Conservation (phyloP, 2,888 invertebrate genomes). For the Dascillus cervinus region DNA sequence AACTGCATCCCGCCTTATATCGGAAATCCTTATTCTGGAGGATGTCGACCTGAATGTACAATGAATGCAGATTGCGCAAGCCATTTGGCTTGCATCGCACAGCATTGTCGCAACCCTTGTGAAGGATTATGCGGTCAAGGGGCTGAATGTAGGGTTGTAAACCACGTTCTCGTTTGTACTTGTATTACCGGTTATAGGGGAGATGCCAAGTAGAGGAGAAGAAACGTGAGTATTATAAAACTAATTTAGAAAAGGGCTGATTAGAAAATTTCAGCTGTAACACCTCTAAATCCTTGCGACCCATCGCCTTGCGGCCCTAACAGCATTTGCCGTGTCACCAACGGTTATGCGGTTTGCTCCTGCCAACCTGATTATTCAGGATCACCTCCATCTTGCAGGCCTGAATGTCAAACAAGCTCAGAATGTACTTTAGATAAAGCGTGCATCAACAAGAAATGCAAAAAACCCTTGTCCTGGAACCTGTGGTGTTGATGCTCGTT, state of each 20-base stretch:
- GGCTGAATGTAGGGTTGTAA: constrained; percentile 73
- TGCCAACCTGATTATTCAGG: constrained; percentile 54
- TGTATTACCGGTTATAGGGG: constrained; percentile 71
- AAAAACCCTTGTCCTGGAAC: constrained; percentile 58
- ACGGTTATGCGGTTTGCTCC: constrained; percentile 53
- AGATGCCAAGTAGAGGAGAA: too few species aligned
- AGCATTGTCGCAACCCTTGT: constrained; percentile 81
- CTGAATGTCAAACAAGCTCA: constrained; percentile 52
- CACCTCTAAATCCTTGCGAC: constrained; percentile 47
- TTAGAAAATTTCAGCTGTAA: too few species aligned
- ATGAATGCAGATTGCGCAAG: constrained; percentile 74
- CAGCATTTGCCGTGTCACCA: constrained; percentile 49
- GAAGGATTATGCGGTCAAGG: constrained; percentile 76
- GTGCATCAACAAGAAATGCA: constrained; percentile 56
- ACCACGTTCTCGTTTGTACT: constrained; percentile 75
- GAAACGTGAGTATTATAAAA: too few species aligned
- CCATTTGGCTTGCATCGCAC: constrained; percentile 70
- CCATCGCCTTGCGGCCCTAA: constrained; percentile 57
- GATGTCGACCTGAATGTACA: constrained; percentile 80
- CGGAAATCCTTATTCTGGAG: constrained; percentile 78
- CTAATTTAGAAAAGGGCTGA: too few species aligned
- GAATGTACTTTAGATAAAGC: constrained; percentile 54
- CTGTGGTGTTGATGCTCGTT: constrained; percentile 51
- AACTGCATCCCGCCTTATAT: constrained; percentile 82
- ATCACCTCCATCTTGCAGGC: constrained; percentile 51